Conservation (phyloP, 2,888 invertebrate genomes). For the Caprella mutica region DNA sequence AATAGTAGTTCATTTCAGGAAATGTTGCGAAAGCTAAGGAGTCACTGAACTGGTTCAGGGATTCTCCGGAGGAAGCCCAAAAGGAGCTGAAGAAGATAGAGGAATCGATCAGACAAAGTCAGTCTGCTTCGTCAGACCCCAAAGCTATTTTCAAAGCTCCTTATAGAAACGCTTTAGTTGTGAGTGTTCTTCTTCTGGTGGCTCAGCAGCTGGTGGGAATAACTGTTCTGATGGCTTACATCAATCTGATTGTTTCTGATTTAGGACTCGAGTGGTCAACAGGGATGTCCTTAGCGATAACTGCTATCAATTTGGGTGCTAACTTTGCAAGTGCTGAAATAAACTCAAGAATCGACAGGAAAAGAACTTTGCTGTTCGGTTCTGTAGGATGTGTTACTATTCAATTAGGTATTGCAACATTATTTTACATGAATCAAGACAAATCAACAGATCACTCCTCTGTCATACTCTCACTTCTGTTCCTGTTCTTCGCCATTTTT, state of each 20-base stretch:
- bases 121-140: neutral
- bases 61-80: neutral
- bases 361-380: neutral
- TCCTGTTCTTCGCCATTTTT: constrained; percentile 20
- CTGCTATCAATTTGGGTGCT: neutral
- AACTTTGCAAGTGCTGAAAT: neutral
- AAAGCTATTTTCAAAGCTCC: neutral
- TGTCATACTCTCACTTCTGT: too few species aligned
- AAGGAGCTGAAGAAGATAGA: neutral
- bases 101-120: neutral
- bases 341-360: neutral
- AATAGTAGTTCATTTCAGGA: too few species aligned
- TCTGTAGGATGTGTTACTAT: neutral
- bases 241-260: too few species aligned
- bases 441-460: too few species aligned
- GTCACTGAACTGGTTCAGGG: neutral
- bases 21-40: too few species aligned
- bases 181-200: neutral
- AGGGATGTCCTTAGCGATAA: too few species aligned
- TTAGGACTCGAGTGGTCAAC: too few species aligned
- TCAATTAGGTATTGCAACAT: too few species aligned
- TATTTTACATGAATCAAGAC: too few species aligned
- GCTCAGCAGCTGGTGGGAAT: constrained; percentile 5
- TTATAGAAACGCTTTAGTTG: neutral
- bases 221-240: neutral